Evolutionary conservation across 2,113 vertebrate species (phyloP), one percentile per base, ranked within the genome.

Genomic region (Seriola aureovittata): DNA sequence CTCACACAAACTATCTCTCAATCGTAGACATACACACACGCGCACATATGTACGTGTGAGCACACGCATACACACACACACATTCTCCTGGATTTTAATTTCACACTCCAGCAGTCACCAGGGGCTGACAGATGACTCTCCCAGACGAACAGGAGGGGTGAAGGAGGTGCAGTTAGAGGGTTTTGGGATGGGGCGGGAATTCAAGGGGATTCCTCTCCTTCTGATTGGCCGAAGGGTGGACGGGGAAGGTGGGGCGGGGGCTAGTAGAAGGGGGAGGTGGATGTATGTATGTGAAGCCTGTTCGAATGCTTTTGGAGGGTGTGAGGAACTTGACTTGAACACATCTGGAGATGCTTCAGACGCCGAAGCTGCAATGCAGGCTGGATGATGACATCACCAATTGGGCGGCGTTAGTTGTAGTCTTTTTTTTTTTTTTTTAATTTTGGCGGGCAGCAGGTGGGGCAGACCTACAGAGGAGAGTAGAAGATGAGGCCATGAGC

Each of bases 1-100:
- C 29, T 2, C 88, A 83, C 80, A 36, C 68, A 82, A 48, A 78
- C 64, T 46, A 57, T 64, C 81, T 55, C 77, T 80, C 73, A 65
- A 69, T 73, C 84, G 68, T 10, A 62, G 5, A 59, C 80, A 62
- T 70, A 75, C 75, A 78, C 75, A 72, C 77, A 57, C 52, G 60
- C 58, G 23, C 81, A 23, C 63, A 57, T 38, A 57, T 36, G 6
- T 36, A 36, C 6, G 34, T 36, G 34, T 36, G 3, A 36, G 34
- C 64, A 88, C 64, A 34, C 40, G 66, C 80, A 88, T 62, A 34
- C 40, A 69, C 80, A 73, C 48, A 87, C 69, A 34, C 60, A 68
- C 77, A n/a, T 9, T 23, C n/a, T 65, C 58, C 75, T 89, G 85
- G 94, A 96, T 96, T 97, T 96, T 96, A 97, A 97, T 97, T 97